Base-by-base conservation (phyloP, 2,113 vertebrate genomes). In the Apteryx owenii region DNA sequence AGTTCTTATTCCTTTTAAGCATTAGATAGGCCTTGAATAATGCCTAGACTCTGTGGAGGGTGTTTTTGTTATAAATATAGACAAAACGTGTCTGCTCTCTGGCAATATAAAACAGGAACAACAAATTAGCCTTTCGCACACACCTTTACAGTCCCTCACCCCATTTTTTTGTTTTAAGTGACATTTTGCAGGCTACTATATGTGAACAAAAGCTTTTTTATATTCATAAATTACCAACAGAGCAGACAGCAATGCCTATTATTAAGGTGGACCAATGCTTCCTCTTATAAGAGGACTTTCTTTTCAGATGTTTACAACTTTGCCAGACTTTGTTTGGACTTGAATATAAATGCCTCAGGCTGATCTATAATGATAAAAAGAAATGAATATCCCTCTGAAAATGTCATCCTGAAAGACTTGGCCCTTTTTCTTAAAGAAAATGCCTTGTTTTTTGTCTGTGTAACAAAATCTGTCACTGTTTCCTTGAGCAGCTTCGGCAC, bases 381-480 rank as follows among this genome's bases (percentile, higher is more conserved):
- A 90, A 93, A 89, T 53, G 1, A 96, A 73, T 91, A 89, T 81
- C 71, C 85, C 9, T 88, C 58, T 88, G 82, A 85, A 91, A 85
- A 96, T 90, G 90, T 83, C 75, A 85, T 93, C 68, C 54, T 77
- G 16, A 77, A 95, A 96, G 62, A 36, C 58, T 85, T 58, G 58
- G 6, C 38, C 33, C 56, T 81, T 71, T 9, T 33, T 33, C 9
- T 42, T 62, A 7, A 89, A 77, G 44, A 81, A 82, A 82, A 89
- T 66, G 44, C 15, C 44, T 85, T 72, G 36, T 3, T 71, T 93
- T 84, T 80, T 73, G 38, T 70, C 84, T 89, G 1, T 87, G 73
- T 91, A 91, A 80, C 75, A 96, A 94, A 94, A 93, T 96, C 85
- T 89, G 50, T 81, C 91, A 80, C 53, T 90, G 62, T 96, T 95